Evolutionary conservation across 2,888 invertebrate genomes (phyloP), one percentile per base, ranked within the genome.

Genomic region (Rhamnusium bicolor): DNA sequence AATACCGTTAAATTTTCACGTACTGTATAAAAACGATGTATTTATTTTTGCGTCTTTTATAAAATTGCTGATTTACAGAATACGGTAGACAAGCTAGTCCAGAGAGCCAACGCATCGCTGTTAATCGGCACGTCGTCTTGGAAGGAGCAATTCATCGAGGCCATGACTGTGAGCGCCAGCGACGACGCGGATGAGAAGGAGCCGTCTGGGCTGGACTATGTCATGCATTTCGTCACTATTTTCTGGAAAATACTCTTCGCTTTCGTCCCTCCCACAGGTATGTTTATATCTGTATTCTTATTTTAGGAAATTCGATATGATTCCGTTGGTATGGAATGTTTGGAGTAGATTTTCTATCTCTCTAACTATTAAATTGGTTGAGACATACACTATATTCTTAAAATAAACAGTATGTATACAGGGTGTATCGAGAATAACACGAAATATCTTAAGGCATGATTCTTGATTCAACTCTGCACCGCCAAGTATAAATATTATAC

Each of bases 161-260:
- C 99, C 47, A 90, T 99, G 78, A 97, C 97, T 53, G 98, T 99
- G 65, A 96, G 94, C 85, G 93, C 97, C 85, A 98, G 98, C 93
- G 91, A 91, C 71, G 91, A 90, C 46, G 90, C 86, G 2, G 89
- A 88, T 54, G 91, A 91, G 66, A 91, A 94, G 86, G 90, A 94
- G 79, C 98, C 97, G 14, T 95, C 96, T 21, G 94, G 95, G 84
- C 91, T 93, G 75, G 99, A 99, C 89, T 99, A 99, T 89, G 91
- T 98, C 72, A 94, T 99, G 92, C 99, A 99, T 90, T 94, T 96
- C 85, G 89, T 99, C 78, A 98, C 99, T 10, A 90, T 99, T 74
- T 98, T 99, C 90, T 99, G 99, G 99, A 99, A 99, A 90, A 90
- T 99, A 67, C 89, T 98, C 75, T 99, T 99, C 89, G 99, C 99